These are phyloP conservation scores for Galeopterus variegatus DNA, from an alignment of 2,113 vertebrate genomes.

Conservation along the genomic window DNA sequence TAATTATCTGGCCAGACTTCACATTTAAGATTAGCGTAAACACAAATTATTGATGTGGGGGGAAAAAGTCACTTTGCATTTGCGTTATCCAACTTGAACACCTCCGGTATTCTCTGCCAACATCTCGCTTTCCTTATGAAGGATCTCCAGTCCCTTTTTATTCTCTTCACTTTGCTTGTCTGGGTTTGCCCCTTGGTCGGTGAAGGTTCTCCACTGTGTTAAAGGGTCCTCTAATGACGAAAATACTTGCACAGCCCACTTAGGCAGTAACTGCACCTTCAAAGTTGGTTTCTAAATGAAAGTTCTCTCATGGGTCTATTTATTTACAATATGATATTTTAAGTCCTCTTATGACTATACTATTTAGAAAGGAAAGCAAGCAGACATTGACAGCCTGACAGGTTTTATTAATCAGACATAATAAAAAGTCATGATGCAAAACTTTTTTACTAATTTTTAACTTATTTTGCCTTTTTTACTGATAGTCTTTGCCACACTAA, in stretches of 20 bases:
- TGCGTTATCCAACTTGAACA: background rate
- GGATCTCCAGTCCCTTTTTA: background rate
- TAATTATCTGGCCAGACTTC: conserved; percentile 34
- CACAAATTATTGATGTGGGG: background rate
- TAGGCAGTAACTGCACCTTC: background rate
- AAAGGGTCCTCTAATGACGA: background rate
- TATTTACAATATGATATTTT: conserved; percentile 10
- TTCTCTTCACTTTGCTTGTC: background rate
- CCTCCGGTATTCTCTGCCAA: background rate
- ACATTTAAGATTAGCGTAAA: conserved; percentile 31
- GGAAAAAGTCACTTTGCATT: background rate
- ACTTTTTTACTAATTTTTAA: conserved; percentile 32
- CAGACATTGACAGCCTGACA: background rate
- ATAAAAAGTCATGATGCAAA: conserved; percentile 52
- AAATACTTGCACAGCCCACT: background rate
- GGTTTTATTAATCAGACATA: background rate
- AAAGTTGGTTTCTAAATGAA: conserved; percentile 48
- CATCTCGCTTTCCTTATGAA: background rate
- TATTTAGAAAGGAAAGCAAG: conserved; percentile 11
- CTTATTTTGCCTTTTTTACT: conserved; percentile 42
- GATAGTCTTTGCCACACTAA: background rate
- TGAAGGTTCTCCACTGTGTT: background rate
- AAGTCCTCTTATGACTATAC: background rate
- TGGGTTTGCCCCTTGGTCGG: background rate
- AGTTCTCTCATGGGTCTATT: background rate